These are phyloP conservation scores for Polietes domitor DNA, from an alignment of 2,888 invertebrate genomes.

Conservation along the genomic window DNA sequence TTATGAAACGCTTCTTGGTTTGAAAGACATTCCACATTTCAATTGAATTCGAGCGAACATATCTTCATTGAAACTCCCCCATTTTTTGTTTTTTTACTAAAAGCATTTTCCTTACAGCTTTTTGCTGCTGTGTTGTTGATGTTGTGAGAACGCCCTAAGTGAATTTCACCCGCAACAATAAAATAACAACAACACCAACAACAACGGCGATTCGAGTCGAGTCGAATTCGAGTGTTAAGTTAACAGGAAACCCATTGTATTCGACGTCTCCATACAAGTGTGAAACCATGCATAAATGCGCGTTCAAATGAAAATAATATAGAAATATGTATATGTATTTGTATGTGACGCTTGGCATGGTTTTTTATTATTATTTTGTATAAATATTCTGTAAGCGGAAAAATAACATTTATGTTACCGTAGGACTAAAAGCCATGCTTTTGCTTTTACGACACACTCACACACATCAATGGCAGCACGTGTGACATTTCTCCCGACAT, in stretches of 20 bases:
- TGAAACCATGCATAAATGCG: slow-evolving; percentile 35
- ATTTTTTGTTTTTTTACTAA: background rate
- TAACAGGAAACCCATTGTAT: slow-evolving; percentile 38
- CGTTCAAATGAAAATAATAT: slow-evolving; percentile 13
- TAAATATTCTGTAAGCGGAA: slow-evolving; percentile 11
- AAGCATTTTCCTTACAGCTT: background rate
- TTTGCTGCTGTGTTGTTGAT: no score
- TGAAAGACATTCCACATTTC: no score
- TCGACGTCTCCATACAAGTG: slow-evolving; percentile 14
- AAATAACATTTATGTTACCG: slow-evolving; percentile 22
- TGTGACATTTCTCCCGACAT: slow-evolving; percentile 25
- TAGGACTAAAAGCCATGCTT: slow-evolving; percentile 14
- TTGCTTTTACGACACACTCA: background rate
- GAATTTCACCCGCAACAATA: background rate
- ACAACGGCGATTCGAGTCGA: background rate
- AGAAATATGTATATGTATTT: slow-evolving; percentile 5
- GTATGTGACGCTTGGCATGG: background rate
- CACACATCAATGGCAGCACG: slow-evolving; percentile 22
- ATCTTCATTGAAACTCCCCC: no score
- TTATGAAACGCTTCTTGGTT: no score
- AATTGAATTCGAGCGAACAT: no score
- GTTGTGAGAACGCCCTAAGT: background rate
- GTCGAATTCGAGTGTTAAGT: slow-evolving; percentile 19
- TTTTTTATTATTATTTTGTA: slow-evolving; percentile 9
- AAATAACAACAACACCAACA: slow-evolving; percentile 4